Conservation (phyloP, 2,113 vertebrate genomes). For the Rhinopomastus cyanomelas region DNA sequence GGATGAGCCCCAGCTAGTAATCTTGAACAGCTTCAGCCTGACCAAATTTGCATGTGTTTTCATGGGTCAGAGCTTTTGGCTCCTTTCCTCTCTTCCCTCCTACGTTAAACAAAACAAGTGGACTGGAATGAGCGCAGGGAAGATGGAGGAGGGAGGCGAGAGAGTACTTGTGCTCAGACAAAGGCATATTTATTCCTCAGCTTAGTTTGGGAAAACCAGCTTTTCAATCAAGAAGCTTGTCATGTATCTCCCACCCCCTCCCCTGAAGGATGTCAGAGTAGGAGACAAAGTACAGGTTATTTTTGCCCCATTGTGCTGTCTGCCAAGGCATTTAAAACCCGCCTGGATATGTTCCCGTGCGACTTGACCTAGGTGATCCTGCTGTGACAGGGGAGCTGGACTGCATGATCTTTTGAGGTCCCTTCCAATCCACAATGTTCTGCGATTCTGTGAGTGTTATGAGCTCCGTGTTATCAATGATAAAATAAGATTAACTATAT, state of each 20-base stretch:
- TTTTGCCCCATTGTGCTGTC: slow-evolving; percentile 6
- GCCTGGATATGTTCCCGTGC: too few species aligned
- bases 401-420: too few species aligned
- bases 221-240: neutral
- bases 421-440: too few species aligned
- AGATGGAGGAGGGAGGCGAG: neutral
- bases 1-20: neutral
- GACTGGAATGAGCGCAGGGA: neutral
- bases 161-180: neutral
- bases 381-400: too few species aligned
- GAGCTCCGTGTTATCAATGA: neutral
- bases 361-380: too few species aligned
- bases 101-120: neutral
- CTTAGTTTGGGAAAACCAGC: neutral
- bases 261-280: neutral
- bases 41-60: slow-evolving; percentile 21
- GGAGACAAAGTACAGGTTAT: neutral
- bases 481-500: neutral
- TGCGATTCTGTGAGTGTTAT: neutral
- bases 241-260: neutral
- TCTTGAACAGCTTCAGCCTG: slow-evolving; percentile 14
- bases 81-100: neutral
- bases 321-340: too few species aligned
- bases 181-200: neutral
- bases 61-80: neutral